Percentiles rank a stretch among this genome's conserved stretches.
phyloP scores from a whole-genome alignment of 2,113 vertebrate species.

The Corynorhinus townsendii region DNA sequence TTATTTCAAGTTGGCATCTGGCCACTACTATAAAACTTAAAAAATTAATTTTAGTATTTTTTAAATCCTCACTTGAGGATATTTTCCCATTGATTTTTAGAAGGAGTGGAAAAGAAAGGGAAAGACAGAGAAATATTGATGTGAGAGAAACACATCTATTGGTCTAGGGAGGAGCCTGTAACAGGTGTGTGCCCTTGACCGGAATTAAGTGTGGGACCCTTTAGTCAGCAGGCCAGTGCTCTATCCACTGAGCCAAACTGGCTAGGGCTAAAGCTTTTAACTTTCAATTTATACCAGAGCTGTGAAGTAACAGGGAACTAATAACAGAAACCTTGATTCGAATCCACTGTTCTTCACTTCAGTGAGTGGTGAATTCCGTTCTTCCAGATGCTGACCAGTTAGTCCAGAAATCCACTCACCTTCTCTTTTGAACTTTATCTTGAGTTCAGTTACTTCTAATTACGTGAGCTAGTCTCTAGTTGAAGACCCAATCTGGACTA shows the following conservation, averaged over 20 bases:
- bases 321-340: background rate
- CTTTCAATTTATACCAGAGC: background rate
- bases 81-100: too few relatives aligned
- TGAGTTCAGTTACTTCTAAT: background rate
- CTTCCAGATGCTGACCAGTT: background rate
- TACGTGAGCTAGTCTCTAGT: background rate
- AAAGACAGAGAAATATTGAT: too few relatives aligned
- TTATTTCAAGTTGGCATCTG: constrained; percentile 32
- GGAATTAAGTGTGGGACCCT: too few relatives aligned
- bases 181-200: too few relatives aligned
- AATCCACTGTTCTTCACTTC: background rate
- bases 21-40: background rate
- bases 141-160: too few relatives aligned
- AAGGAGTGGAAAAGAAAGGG: too few relatives aligned
- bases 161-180: too few relatives aligned
- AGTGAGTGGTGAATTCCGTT: background rate
- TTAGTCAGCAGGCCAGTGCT: too few relatives aligned
- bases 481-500: background rate
- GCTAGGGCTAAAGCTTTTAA: background rate
- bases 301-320: constrained; percentile 1
- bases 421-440: background rate
- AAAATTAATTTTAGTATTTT: too few relatives aligned
- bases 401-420: background rate
- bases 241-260: too few relatives aligned
- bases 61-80: too few relatives aligned